A percentile compares a stretch with the other conserved stretches of the same genome.
Conservation (phyloP, 2,888 invertebrate genomes). For the Folsomia manolachei region DNA sequence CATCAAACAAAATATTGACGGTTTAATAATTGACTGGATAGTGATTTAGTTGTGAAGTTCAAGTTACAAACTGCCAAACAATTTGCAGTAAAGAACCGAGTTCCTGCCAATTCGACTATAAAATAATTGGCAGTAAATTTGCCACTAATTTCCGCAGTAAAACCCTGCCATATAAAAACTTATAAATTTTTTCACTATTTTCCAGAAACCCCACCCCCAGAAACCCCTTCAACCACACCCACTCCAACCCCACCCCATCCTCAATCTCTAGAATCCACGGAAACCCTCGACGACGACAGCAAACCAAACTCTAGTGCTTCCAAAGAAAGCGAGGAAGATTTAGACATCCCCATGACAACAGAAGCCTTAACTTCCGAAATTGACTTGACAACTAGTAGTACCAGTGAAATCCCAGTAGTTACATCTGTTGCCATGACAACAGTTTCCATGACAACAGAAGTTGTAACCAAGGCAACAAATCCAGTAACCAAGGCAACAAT, state of each 20-base stretch:
- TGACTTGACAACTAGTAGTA: no score
- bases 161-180: background rate
- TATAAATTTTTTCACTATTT: background rate
- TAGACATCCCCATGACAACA: background rate
- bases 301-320: conserved; percentile 14
- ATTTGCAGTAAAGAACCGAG: no score
- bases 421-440: background rate
- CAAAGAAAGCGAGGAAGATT: background rate
- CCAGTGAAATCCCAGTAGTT: no score
- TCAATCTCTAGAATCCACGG: no score
- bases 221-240: conserved; percentile 20
- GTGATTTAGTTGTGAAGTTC: no score
- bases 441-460: background rate
- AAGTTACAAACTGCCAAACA: no score
- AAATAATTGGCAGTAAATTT: no score
- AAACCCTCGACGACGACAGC: conserved; percentile 31
- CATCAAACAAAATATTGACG: background rate
- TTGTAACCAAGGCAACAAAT: background rate
- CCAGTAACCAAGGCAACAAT: conserved; percentile 11
- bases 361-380: background rate
- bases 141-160: background rate
- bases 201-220: background rate
- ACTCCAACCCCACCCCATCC: conserved; percentile 21
- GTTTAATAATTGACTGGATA: no score
- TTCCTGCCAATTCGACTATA: no score